Base-by-base conservation (phyloP, 2,113 vertebrate genomes). In the Colistium nudipinnis region DNA sequence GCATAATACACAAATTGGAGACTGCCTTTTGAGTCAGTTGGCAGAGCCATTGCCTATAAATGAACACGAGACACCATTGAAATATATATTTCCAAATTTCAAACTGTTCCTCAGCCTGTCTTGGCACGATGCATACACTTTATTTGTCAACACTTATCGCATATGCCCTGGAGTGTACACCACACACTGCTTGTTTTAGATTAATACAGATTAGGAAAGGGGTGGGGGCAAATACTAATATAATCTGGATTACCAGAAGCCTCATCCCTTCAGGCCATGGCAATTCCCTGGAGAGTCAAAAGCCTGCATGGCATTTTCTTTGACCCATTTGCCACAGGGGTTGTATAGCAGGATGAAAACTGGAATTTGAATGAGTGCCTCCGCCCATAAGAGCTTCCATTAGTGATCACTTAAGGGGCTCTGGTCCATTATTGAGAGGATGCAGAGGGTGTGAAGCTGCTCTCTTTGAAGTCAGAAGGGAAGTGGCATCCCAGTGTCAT, bases 391-490 rank as follows among this genome's bases (percentile, higher is more conserved):
- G 81, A 87, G 87, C 80, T 62, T 88, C 89, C 84, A 89, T 89
- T 89, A 87, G 83, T 70, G 85, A 89, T 85, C 87, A 89, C 85
- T 89, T 89, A 88, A 88, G 85, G 83, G 84, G 77, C 84, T 49
- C 56, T 55, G 74, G 86, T 81, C 84, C 87, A 87, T 89, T 86
- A 85, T 78, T 75, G 76, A 86, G 84, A 82, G 82, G 75, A 72
- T 80, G 81, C 53, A 66, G 59, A 68, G 64, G 63, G 83, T 80
- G 83, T 78, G 81, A 85, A 85, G 67, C 47, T 53, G 72, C 75
- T 41, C 64, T 80, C 70, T 80, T 62, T 67, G 65, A 80, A 81
- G 53, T 76, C 68, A 48, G 41, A 62, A 85, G 27, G 28, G 60
- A 52, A 67, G 74, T 31, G 16, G 59, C 60, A 62, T 78, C 45